phyloP scores from a whole-genome alignment of 2,888 invertebrate genomes.

The Mystacides longicornis region DNA sequence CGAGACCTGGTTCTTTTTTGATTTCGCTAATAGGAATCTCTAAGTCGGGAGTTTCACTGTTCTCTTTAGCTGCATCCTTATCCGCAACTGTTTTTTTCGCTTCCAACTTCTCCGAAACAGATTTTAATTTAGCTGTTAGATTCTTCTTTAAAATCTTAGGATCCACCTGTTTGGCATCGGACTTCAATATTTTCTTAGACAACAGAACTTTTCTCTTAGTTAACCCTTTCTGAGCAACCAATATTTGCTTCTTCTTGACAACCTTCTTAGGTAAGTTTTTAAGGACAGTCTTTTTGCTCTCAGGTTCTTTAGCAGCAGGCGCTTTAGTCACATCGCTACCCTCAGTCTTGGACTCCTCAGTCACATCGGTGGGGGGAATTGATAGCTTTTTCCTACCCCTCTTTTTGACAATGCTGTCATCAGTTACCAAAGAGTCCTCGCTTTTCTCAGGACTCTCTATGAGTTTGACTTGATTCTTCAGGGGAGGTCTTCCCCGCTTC shows the following conservation, averaged over 20 bases:
- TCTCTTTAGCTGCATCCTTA: conserved; percentile 3
- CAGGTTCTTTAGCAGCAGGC: conserved; percentile 8
- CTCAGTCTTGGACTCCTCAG: conserved; percentile 34
- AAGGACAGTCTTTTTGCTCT: conserved; percentile 39
- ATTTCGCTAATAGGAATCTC: conserved; percentile 43
- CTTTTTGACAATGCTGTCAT: conserved; percentile 40
- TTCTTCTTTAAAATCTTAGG: conserved; percentile 31
- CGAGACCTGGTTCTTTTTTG: conserved; percentile 39
- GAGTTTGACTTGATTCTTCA: conserved; percentile 7
- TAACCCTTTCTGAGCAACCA: conserved; percentile 44
- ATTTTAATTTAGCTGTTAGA: conserved; percentile 33
- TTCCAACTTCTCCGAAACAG: conserved; percentile 31
- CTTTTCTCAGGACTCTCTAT: conserved; percentile 37
- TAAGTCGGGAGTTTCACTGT: conserved; percentile 34
- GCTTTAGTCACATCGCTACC: conserved; percentile 6
- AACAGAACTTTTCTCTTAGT: conserved; percentile 40
- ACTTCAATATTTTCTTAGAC: conserved; percentile 38
- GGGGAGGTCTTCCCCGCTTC: conserved; percentile 18
- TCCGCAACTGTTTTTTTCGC: conserved; percentile 14
- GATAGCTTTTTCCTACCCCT: conserved; percentile 40
- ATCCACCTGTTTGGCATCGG: conserved; percentile 15
- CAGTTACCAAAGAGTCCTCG: conserved; percentile 43
- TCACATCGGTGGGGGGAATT: conserved; percentile 35
- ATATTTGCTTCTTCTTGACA: conserved; percentile 41
- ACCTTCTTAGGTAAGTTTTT: conserved; percentile 39